Percentiles rank a stretch among this genome's conserved stretches.
These are phyloP conservation scores for Drosophila greeni DNA, from an alignment of 2,888 invertebrate genomes.

Conservation along the genomic window DNA sequence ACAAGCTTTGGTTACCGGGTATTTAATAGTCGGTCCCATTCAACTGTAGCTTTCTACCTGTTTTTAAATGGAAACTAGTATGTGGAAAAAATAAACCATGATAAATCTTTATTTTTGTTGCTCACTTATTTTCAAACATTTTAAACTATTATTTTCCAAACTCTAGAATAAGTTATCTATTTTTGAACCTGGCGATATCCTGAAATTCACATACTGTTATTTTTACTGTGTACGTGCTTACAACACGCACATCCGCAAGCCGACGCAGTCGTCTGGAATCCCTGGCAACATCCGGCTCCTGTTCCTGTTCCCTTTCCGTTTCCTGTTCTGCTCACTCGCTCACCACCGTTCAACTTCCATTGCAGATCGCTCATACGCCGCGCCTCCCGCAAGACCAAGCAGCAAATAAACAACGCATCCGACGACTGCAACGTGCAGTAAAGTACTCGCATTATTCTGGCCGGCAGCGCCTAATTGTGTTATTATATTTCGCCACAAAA, in stretches of 20 bases:
- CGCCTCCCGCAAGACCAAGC: constrained; percentile 88
- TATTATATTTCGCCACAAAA: constrained; percentile 21
- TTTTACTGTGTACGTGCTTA: not conserved
- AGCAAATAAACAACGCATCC: constrained; percentile 86
- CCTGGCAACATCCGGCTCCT: constrained; percentile 6
- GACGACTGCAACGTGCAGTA: constrained; percentile 87
- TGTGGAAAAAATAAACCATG: no score
- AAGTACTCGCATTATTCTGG: constrained; percentile 56
- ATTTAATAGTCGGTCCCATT: no score
- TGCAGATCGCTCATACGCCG: constrained; percentile 86
- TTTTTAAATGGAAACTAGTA: no score
- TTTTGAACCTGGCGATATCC: not conserved
- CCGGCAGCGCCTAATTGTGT: constrained; percentile 33
- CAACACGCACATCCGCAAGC: constrained; percentile 7
- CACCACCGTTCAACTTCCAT: not conserved
- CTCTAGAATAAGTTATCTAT: no score
- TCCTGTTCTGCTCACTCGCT: not conserved
- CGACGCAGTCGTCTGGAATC: constrained; percentile 4
- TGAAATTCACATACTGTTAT: not conserved
- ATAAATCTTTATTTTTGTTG: no score
- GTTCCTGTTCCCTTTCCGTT: not conserved
- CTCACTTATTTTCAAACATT: no score
- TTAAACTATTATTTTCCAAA: no score
- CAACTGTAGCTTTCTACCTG: no score
- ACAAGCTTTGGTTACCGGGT: no score